These are phyloP conservation scores for Malachius bipustulatus DNA, from an alignment of 2,888 invertebrate genomes.

Conservation along the genomic window DNA sequence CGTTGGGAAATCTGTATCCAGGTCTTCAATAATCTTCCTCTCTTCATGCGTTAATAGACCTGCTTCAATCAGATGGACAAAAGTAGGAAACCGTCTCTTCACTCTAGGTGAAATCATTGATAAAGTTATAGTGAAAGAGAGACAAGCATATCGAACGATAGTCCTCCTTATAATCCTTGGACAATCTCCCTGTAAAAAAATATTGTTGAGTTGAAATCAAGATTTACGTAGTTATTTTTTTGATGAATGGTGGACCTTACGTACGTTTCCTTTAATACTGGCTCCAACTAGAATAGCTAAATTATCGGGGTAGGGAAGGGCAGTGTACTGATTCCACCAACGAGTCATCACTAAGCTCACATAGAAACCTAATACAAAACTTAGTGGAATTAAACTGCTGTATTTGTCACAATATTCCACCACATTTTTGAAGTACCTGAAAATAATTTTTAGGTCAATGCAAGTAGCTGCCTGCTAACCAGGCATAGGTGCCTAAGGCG, in stretches of 20 bases:
- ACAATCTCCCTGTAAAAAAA: slow-evolving; percentile 52
- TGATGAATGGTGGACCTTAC: slow-evolving; percentile 12
- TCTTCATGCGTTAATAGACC: slow-evolving; percentile 72
- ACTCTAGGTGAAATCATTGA: slow-evolving; percentile 75
- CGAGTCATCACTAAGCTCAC: slow-evolving; percentile 84
- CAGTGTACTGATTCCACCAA: slow-evolving; percentile 78
- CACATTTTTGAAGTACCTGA: slow-evolving; percentile 65
- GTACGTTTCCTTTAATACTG: slow-evolving; percentile 62
- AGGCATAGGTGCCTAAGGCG: too few relatives aligned
- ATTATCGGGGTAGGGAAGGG: slow-evolving; percentile 76
- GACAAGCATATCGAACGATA: slow-evolving; percentile 67
- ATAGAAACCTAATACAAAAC: slow-evolving; percentile 89
- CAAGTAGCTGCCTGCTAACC: too few relatives aligned
- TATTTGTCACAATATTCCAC: slow-evolving; percentile 74
- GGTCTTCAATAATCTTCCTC: slow-evolving; percentile 58
- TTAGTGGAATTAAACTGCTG: slow-evolving; percentile 78
- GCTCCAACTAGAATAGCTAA: slow-evolving; percentile 70
- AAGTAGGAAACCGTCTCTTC: slow-evolving; percentile 77
- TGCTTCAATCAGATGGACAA: slow-evolving; percentile 69
- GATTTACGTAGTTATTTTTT: not conserved
- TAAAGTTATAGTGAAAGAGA: slow-evolving; percentile 72
- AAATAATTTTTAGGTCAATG: too few relatives aligned
- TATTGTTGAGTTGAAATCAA: slow-evolving; percentile 6
- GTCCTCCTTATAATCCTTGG: slow-evolving; percentile 67
- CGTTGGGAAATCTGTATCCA: slow-evolving; percentile 68